Percentiles rank a stretch among this genome's conserved stretches.
Conservation (phyloP, 2,113 vertebrate genomes). For the Sclerurus mexicanus region DNA sequence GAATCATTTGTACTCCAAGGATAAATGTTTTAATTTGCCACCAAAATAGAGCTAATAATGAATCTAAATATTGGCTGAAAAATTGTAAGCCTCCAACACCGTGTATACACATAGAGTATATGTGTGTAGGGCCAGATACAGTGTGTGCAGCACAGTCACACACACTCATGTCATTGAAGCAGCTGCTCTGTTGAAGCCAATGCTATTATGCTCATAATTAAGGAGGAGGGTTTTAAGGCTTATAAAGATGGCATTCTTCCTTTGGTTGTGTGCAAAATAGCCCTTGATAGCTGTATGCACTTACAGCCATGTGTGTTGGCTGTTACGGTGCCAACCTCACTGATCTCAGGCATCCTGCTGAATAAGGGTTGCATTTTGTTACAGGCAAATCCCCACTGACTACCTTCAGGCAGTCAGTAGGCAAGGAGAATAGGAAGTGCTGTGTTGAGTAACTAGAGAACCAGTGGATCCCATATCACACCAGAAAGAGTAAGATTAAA, state of each 20-base stretch:
- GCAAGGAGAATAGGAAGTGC: background rate
- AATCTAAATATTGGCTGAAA: background rate
- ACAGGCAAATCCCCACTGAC: background rate
- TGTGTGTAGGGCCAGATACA: background rate
- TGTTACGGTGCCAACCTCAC: background rate
- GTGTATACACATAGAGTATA: background rate
- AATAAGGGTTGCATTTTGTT: background rate
- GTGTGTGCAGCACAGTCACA: background rate
- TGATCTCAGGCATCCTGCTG: background rate
- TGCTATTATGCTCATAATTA: background rate
- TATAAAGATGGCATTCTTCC: background rate
- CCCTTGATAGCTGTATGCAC: background rate
- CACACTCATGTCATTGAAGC: background rate
- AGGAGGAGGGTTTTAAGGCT: background rate
- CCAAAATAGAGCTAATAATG: background rate
- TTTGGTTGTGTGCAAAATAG: background rate
- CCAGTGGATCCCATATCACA: background rate
- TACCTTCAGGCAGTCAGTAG: background rate
- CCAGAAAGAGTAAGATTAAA: background rate
- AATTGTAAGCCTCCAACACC: background rate
- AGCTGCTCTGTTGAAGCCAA: background rate
- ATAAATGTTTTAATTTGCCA: background rate
- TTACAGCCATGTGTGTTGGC: background rate
- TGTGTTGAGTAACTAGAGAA: background rate
- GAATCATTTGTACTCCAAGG: conserved; percentile 22